A percentile compares a stretch with the other conserved stretches of the same genome.
Conservation (phyloP, 2,888 invertebrate genomes). For the Axea sp. region DNA sequence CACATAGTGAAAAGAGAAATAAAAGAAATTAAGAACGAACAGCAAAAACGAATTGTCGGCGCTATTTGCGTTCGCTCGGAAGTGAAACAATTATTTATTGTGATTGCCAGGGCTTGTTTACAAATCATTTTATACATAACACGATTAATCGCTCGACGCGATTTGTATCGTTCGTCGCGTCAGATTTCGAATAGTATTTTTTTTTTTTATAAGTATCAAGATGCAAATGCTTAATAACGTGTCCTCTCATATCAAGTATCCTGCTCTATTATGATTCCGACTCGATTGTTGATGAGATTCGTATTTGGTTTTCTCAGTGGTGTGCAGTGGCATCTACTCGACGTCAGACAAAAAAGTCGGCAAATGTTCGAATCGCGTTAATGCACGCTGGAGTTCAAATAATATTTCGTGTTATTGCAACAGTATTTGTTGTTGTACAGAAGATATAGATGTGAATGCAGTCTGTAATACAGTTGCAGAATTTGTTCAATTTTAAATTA, state of each 20-base stretch:
- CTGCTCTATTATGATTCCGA: constrained; percentile 27
- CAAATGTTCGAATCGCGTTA: too few species aligned
- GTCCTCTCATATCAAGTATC: constrained; percentile 54
- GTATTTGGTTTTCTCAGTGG: constrained; percentile 18
- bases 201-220: constrained; percentile 22
- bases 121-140: constrained; percentile 35
- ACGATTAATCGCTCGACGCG: constrained; percentile 19
- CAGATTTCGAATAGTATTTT: constrained; percentile 28
- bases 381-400: too few species aligned
- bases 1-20: constrained; percentile 11
- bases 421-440: constrained; percentile 16
- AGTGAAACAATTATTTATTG: not conserved
- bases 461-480: too few species aligned
- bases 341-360: constrained; percentile 9
- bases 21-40: constrained; percentile 3
- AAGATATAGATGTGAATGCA: too few species aligned
- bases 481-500: too few species aligned
- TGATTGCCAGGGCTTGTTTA: constrained; percentile 18
- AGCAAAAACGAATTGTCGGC: constrained; percentile 3
- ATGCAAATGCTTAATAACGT: constrained; percentile 35
- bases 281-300: constrained; percentile 2
- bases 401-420: constrained; percentile 13
- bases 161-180: constrained; percentile 23
- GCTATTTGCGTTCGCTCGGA: not conserved
- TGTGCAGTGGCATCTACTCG: constrained; percentile 5